A percentile compares a stretch with the other conserved stretches of the same genome.
phyloP scores from a whole-genome alignment of 2,888 invertebrate species.

The Drosophila emarginata region DNA sequence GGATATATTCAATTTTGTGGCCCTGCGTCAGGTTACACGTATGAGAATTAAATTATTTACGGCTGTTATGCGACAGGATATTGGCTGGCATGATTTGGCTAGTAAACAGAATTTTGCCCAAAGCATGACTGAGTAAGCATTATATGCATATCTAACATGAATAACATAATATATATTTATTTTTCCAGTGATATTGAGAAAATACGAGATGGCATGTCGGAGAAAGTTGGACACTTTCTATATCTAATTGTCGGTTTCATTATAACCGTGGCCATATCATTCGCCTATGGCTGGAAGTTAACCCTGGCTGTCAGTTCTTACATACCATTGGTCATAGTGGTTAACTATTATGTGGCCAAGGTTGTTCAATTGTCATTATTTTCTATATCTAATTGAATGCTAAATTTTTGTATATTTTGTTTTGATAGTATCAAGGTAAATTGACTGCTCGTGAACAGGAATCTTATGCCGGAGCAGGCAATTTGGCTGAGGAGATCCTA shows the following conservation, averaged over 20 bases:
- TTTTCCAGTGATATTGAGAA: conserved; percentile 87
- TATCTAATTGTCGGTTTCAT: conserved; percentile 83
- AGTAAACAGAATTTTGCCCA: conserved; percentile 89
- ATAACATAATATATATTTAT: too few species aligned
- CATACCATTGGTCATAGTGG: conserved; percentile 89
- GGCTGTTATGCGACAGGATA: conserved; percentile 88
- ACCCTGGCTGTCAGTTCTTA: conserved; percentile 91
- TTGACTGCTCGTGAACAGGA: conserved; percentile 86
- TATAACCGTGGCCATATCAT: conserved; percentile 88
- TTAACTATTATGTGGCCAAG: conserved; percentile 90
- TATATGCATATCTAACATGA: too few species aligned
- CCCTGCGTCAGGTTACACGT: conserved; percentile 86
- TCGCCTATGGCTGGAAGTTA: conserved; percentile 92
- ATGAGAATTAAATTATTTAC: conserved; percentile 86
- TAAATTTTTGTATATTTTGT: too few species aligned
- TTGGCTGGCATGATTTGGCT: conserved; percentile 89
- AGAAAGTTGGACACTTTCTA: conserved; percentile 90
- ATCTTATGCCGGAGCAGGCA: conserved; percentile 90
- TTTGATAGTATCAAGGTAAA: conserved; percentile 84
- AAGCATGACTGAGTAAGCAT: conserved; percentile 89
- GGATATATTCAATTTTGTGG: conserved; percentile 87
- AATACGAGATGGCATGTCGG: conserved; percentile 92
- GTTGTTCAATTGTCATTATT: conserved; percentile 79
- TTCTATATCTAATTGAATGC: too few species aligned
- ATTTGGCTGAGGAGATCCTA: conserved; percentile 90